Evolutionary conservation across 92 coral and sea anemone species (phyloP).

Genomic region (Chrysogorgia sp.): DNA sequence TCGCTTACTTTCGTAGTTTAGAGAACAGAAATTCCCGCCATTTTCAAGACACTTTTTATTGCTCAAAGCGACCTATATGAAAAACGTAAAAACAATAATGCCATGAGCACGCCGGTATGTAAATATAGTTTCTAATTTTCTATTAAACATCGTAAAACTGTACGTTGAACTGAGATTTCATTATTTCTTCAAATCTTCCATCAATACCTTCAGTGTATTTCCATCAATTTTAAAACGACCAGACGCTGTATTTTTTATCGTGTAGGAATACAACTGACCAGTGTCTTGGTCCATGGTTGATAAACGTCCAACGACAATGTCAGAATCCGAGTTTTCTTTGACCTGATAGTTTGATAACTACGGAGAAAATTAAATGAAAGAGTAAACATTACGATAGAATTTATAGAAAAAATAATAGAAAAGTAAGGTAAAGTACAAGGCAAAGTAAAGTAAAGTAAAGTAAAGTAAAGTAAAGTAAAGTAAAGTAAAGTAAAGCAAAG

Average conservation of each 20-base stretch:
- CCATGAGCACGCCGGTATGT: no score
- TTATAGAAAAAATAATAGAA: neutral
- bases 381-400: neutral
- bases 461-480: neutral
- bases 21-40: slow-evolving; percentile 78
- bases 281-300: slow-evolving; percentile 80
- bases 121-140: no score
- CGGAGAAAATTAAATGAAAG: slow-evolving; percentile 18
- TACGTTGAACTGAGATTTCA: neutral
- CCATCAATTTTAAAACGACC: slow-evolving; percentile 76
- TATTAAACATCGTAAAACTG: neutral
- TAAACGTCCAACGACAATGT: slow-evolving; percentile 68
- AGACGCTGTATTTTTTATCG: slow-evolving; percentile 66
- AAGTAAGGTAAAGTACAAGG: neutral
- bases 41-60: slow-evolving; percentile 69
- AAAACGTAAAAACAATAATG: neutral
- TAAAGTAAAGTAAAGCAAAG: neutral
- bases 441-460: neutral
- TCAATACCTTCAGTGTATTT: slow-evolving; percentile 68
- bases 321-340: slow-evolving; percentile 77
- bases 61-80: slow-evolving; percentile 71
- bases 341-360: slow-evolving; percentile 74
- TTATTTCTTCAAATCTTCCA: neutral
- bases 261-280: slow-evolving; percentile 70
- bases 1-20: slow-evolving; percentile 75